phyloP scores from a whole-genome alignment of 2,888 invertebrate species.

The Melinaea marsaeus region DNA sequence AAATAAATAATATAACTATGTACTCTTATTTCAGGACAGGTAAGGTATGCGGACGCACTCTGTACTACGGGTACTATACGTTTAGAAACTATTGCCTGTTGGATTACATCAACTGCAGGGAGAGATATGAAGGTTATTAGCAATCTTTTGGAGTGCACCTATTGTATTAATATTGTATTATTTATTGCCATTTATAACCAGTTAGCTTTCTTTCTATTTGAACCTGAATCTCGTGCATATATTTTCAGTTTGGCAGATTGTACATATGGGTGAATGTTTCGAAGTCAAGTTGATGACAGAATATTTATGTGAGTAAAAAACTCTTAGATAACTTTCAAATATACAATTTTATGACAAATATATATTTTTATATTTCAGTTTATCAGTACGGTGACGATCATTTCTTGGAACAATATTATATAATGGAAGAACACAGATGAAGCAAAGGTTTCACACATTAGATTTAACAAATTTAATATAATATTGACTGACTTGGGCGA shows the following conservation, averaged over 20 bases:
- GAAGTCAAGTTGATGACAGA: slow-evolving; percentile 29
- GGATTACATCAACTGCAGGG: slow-evolving; percentile 49
- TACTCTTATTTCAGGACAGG: slow-evolving; percentile 39
- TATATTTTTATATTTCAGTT: slow-evolving; percentile 34
- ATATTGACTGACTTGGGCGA: too few species aligned
- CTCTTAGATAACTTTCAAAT: neutral
- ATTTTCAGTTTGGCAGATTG: slow-evolving; percentile 44
- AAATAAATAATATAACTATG: neutral
- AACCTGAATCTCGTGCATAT: neutral
- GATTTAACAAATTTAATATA: too few species aligned
- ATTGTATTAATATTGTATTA: neutral
- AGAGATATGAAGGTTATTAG: slow-evolving; percentile 40
- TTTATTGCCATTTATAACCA: neutral
- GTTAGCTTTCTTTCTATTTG: neutral
- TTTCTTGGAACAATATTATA: slow-evolving; percentile 40
- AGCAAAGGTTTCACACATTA: too few species aligned
- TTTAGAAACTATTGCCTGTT: slow-evolving; percentile 47
- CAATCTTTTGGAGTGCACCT: neutral
- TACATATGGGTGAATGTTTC: slow-evolving; percentile 44
- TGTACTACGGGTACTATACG: slow-evolving; percentile 34
- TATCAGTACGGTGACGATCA: slow-evolving; percentile 42
- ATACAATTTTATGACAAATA: neutral
- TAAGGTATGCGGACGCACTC: slow-evolving; percentile 40
- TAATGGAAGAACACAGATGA: slow-evolving; percentile 32
- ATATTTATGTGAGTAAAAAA: slow-evolving; percentile 39